Evolutionary conservation across 2,797 vertebrate species (phyloP), one percentile per base, ranked within the genome.

Genomic region (Chromobotia macracanthus): DNA sequence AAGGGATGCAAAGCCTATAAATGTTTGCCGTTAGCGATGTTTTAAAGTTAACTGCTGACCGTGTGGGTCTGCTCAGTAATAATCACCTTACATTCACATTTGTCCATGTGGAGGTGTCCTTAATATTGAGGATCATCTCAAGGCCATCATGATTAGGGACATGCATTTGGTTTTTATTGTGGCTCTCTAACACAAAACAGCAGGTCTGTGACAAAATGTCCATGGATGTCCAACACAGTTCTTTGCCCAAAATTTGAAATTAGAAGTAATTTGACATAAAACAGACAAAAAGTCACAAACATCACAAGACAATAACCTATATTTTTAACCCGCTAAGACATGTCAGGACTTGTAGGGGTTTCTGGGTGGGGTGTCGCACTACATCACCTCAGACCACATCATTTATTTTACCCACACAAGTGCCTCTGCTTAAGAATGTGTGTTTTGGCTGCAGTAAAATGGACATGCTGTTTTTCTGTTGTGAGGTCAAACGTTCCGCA

Each of bases 341-440:
- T 64, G 76, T 61, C 19, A 9, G 46, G 80, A 70, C 65, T 70
- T 77, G 64, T 16, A 38, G 60, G 0, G 64, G 77, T 79, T n/a
- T 68, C 65, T 82, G 69, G 35, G 73, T 51, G 78, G 35, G 2
- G 41, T 77, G 68, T 79, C 87, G 90, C 92, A 89, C 79, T 51
- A 85, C 86, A 50, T 77, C 55, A 70, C 56, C 38, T 51, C 56
- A 71, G 15, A 70, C 41, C 67, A 63, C 56, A 63, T 78, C 46
- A n/a, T 82, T 87, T 81, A 85, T 64, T 81, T 87, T 56, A 80
- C n/a, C n/a, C n/a, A n/a, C n/a, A n/a, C 80, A 31, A 21, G 53
- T 44, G n/a, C 71, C 84, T 86, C 88, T 86, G 81, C 88, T 84
- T 84, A 69, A 84, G 72, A 61, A 79, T 81, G 82, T 81, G 60